These are phyloP conservation scores for Vanessa tameamea DNA, from an alignment of 1,140 invertebrate species.

Conservation along the genomic window DNA sequence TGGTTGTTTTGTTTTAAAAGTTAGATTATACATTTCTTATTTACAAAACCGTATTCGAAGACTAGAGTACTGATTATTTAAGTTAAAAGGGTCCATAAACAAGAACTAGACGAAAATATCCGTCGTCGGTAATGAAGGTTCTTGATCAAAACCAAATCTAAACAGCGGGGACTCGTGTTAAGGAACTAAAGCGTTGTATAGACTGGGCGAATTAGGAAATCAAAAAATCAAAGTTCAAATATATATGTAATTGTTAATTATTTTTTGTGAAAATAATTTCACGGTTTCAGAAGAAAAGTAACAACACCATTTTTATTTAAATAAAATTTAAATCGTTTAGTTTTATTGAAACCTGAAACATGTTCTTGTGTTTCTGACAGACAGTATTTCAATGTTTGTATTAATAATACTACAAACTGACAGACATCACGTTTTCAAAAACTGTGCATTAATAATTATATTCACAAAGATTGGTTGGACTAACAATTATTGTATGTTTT, in stretches of 20 bases:
- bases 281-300: neutral
- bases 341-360: too few relatives aligned
- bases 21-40: neutral
- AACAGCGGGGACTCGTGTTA: neutral
- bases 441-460: too few relatives aligned
- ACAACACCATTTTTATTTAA: too few relatives aligned
- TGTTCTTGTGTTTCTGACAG: too few relatives aligned
- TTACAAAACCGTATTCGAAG: neutral
- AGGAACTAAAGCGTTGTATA: neutral
- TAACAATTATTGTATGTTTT: too few relatives aligned
- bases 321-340: too few relatives aligned
- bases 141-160: neutral
- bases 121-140: neutral
- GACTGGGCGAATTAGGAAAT: neutral
- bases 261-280: neutral
- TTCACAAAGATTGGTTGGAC: too few relatives aligned
- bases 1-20: too few relatives aligned
- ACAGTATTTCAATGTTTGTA: too few relatives aligned
- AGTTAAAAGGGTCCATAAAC: slow-evolving; percentile 1
- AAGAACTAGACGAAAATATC: neutral
- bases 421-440: too few relatives aligned
- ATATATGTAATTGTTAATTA: neutral
- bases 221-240: too few relatives aligned
- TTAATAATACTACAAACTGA: too few relatives aligned
- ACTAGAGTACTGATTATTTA: slow-evolving; percentile 3